These are phyloP conservation scores for Cantharis rufa DNA, from an alignment of 2,888 invertebrate species.

Conservation along the genomic window DNA sequence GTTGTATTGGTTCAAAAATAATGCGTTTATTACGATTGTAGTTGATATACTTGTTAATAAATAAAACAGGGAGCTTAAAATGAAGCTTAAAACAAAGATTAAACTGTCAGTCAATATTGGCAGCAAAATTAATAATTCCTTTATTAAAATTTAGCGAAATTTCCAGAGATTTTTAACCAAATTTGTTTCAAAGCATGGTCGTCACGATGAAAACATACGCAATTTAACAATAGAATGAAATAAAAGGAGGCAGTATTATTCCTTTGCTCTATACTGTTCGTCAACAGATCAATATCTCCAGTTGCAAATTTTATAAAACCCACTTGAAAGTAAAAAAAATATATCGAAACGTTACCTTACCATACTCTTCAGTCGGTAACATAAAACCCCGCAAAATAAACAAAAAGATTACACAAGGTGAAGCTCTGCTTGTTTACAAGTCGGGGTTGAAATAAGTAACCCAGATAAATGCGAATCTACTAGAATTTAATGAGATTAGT, in stretches of 20 bases:
- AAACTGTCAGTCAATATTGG: not conserved
- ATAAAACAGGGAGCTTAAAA: not conserved
- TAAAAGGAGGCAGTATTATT: not conserved
- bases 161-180: not conserved
- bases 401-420: not conserved
- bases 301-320: slow-evolving; percentile 3
- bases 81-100: not conserved
- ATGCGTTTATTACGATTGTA: not conserved
- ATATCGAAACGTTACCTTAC: not conserved
- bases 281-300: slow-evolving; percentile 3
- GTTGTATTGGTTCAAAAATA: not conserved
- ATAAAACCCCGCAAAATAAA: not conserved
- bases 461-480: slow-evolving; percentile 3
- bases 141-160: not conserved
- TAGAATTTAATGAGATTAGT: not conserved
- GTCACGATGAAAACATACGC: not conserved
- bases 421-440: slow-evolving; percentile 2
- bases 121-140: not conserved
- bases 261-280: not conserved
- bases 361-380: not conserved
- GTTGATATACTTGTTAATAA: not conserved
- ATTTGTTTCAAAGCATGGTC: not conserved
- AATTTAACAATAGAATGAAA: slow-evolving; percentile 2
- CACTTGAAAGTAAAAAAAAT: not conserved
- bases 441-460: slow-evolving; percentile 1